Conservation (phyloP, 2,113 vertebrate species). For the Platycercus adscitus region DNA sequence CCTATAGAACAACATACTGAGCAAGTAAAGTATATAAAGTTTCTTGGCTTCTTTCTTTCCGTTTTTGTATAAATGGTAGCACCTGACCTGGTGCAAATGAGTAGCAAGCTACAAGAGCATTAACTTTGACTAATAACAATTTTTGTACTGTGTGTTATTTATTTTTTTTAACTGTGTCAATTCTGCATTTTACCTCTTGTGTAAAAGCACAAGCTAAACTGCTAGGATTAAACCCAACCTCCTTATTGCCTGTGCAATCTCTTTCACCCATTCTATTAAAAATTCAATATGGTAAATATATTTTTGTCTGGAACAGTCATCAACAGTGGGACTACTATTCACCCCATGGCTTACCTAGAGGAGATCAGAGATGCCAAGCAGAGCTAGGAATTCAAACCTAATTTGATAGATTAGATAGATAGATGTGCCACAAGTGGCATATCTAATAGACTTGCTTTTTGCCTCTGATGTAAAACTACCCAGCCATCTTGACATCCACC, state of each 20-base stretch:
- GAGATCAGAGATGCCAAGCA: background rate
- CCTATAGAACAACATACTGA: constrained; percentile 1
- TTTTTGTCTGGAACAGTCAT: constrained; percentile 7
- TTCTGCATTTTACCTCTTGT: background rate
- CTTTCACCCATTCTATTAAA: constrained; percentile 7
- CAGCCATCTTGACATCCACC: background rate
- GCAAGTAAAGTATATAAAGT: constrained; percentile 11
- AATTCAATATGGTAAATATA: constrained; percentile 9
- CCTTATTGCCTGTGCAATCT: background rate
- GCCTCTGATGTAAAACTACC: background rate
- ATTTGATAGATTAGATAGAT: background rate
- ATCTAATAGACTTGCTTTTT: background rate
- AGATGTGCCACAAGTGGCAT: background rate
- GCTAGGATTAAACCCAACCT: background rate
- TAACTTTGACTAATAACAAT: constrained; percentile 5
- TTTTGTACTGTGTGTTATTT: background rate
- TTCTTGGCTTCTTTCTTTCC: constrained; percentile 1
- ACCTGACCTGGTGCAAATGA: constrained; percentile 10
- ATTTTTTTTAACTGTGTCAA: background rate
- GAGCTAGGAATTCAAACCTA: background rate
- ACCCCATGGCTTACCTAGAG: background rate
- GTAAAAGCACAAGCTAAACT: background rate
- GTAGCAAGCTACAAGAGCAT: background rate
- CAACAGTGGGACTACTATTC: background rate
- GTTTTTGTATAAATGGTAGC: background rate